Evolutionary conservation across 2,888 invertebrate species (phyloP), one percentile per base, ranked within the genome.

Genomic region (Anoncus sp.): DNA sequence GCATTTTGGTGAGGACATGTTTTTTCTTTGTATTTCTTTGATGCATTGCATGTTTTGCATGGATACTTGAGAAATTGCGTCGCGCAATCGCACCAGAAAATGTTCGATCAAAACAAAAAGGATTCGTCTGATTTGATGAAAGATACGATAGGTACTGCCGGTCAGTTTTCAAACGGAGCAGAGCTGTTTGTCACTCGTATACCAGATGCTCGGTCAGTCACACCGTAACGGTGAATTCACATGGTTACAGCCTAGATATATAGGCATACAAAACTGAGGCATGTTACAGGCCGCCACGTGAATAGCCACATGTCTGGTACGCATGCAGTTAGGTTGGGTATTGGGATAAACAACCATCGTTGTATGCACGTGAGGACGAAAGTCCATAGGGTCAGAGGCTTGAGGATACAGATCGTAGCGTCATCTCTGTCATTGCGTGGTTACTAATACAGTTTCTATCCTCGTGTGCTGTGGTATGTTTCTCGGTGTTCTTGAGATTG

Each of bases 161-260:
- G n/a, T 55, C 27, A 45, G 24, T 18, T 55, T 31, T 24, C 16
- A 66, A 38, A 47, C 73, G 27, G 10, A 20, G 18, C 43, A 38
- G 45, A 49, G 51, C 43, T 49, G 43, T 45, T 22, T 24, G 62
- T 35, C 35, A 24, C 53, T 6, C 40, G 24, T 22, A 47, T 27
- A 35, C 22, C 22, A 53, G 51, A 51, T 60, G 66, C 40, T 59
- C 49, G 73, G 53, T 74, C 66, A 73, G 59, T 59, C 49, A 31
- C 31, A 38, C 22, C 18, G 31, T 57, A 35, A 38, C 38, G 18
- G 38, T 20, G 12, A 27, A 53, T 57, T 10, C 20, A 18, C 18
- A 38, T 16, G 12, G 10, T 38, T 43, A n/a, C 18, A 49, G 40
- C 27, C 49, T 22, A 45, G 10, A 67, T 47, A 31, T 45, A 43